Conservation (phyloP, 2,797 vertebrate genomes). For the Amazonetta brasiliensis region DNA sequence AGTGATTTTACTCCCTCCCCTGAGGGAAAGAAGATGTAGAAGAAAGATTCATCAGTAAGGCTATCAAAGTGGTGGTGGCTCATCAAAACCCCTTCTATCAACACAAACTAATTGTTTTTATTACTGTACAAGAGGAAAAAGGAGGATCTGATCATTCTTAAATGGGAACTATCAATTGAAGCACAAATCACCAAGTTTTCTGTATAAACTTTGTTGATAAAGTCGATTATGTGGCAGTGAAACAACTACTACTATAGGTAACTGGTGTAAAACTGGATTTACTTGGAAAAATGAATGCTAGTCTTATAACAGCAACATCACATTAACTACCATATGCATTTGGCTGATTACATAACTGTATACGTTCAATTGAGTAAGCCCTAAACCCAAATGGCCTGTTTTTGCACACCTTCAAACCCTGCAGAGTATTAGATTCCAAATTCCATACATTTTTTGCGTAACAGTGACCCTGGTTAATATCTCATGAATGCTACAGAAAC, state of each 20-base stretch:
- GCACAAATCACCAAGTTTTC: not conserved
- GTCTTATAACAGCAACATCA: not conserved
- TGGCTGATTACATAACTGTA: not conserved
- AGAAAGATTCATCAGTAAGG: not conserved
- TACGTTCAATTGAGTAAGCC: not conserved
- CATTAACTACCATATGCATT: not conserved
- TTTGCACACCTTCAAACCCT: not conserved
- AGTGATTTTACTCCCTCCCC: not conserved
- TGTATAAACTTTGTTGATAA: not conserved
- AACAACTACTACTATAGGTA: not conserved
- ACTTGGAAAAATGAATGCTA: not conserved
- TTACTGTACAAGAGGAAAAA: not conserved
- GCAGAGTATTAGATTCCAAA: not conserved
- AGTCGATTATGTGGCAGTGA: not conserved
- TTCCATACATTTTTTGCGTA: not conserved
- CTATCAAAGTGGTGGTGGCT: not conserved
- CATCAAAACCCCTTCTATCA: not conserved
- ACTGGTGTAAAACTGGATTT: not conserved
- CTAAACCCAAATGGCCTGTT: not conserved
- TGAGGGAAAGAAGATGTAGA: not conserved
- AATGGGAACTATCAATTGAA: not conserved
- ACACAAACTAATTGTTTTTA: not conserved
- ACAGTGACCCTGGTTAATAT: fast-evolving
- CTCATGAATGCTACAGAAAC: no score
- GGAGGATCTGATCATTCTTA: not conserved